Evolutionary conservation across 2,888 invertebrate species (phyloP).

Genomic region (Thecophora atra): DNA sequence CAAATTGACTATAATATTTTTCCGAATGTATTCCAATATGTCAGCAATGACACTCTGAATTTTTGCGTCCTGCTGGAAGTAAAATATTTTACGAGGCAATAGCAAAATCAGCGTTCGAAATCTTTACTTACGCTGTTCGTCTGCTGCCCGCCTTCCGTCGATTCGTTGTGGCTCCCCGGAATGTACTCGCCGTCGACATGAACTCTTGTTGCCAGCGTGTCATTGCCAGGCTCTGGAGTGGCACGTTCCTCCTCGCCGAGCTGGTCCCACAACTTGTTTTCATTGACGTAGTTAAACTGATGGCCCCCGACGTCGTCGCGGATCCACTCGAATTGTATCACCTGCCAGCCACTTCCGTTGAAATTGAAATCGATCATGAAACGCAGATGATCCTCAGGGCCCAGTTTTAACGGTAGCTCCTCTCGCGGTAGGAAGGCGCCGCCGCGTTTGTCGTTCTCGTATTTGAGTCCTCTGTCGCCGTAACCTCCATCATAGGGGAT

Average conservation of each 20-base stretch:
- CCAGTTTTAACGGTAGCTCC: constrained; percentile 47
- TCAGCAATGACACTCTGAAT: constrained; percentile 52
- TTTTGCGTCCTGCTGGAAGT: constrained; percentile 46
- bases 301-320: constrained; percentile 56
- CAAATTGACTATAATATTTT: constrained; percentile 53
- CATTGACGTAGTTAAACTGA: constrained; percentile 66
- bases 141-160: constrained; percentile 28
- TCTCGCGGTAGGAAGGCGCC: constrained; percentile 35
- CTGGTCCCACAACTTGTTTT: constrained; percentile 66
- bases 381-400: constrained; percentile 57
- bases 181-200: constrained; percentile 42
- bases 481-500: constrained; percentile 69
- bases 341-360: constrained; percentile 61
- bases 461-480: constrained; percentile 66
- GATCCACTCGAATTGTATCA: constrained; percentile 60
- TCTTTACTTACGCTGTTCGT: constrained; percentile 34
- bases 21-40: constrained; percentile 56
- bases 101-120: background rate
- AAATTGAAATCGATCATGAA: constrained; percentile 59
- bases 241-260: background rate
- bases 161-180: constrained; percentile 38
- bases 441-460: constrained; percentile 50
- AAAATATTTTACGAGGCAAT: background rate
- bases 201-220: constrained; percentile 26
- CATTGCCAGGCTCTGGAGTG: background rate